phyloP scores from a whole-genome alignment of 2,113 vertebrate species.

The Crocuta crocuta region DNA sequence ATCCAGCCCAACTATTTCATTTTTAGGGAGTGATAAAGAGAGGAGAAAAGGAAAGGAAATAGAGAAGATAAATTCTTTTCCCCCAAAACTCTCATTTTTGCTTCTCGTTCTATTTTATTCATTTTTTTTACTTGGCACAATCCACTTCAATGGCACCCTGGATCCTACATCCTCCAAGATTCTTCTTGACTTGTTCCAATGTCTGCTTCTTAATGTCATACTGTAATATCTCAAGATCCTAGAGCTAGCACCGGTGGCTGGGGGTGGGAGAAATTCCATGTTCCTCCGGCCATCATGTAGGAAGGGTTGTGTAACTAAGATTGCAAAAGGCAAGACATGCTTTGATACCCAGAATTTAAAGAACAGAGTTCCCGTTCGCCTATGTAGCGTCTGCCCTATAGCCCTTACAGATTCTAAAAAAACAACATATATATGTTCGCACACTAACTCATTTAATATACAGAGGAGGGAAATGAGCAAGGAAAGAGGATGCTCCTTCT shows the following conservation, averaged over 20 bases:
- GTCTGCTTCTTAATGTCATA: neutral
- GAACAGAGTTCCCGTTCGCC: neutral
- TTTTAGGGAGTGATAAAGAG: neutral
- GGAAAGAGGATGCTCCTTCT: neutral
- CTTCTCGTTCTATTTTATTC: neutral
- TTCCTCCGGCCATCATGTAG: neutral
- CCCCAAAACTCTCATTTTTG: neutral
- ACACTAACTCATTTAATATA: neutral
- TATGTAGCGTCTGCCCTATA: neutral
- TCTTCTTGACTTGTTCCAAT: neutral
- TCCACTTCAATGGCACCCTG: neutral
- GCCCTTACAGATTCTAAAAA: neutral
- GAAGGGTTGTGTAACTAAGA: neutral
- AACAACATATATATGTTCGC: neutral
- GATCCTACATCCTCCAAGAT: neutral
- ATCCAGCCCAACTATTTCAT: neutral
- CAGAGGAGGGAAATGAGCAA: rapidly evolving
- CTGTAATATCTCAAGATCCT: neutral
- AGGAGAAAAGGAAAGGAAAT: neutral
- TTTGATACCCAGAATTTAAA: neutral
- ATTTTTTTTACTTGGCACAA: neutral
- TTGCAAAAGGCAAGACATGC: neutral
- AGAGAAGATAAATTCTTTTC: neutral
- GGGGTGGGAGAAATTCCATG: neutral
- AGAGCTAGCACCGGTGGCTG: neutral